Percentiles rank a stretch among this genome's conserved stretches.
Conservation (phyloP, 2,113 vertebrate species). For the Mugil cephalus region DNA sequence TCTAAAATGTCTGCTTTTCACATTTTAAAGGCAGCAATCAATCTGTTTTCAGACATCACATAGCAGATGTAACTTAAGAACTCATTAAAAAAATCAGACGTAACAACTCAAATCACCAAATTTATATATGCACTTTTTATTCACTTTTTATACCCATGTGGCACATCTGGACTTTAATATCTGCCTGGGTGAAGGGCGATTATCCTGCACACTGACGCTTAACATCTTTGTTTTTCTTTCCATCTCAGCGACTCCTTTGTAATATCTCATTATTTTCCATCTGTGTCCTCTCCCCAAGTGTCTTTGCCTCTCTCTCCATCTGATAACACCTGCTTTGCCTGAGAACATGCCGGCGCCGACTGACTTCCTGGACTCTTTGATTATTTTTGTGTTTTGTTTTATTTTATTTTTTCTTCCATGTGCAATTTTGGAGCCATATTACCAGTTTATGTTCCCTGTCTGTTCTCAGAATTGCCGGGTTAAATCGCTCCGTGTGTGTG, state of each 20-base stretch:
- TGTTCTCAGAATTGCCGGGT: conserved; percentile 23
- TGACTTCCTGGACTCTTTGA: not conserved
- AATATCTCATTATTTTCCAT: conserved; percentile 60
- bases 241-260: conserved; percentile 45
- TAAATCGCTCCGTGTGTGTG: conserved; percentile 28
- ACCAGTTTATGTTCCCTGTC: conserved; percentile 36
- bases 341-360: conserved; percentile 11
- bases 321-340: conserved; percentile 48
- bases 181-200: no score
- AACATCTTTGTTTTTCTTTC: conserved; percentile 30
- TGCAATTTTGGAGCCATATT: not conserved
- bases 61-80: not conserved
- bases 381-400: no score
- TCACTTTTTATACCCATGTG: no score
- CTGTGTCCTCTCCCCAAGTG: conserved; percentile 41
- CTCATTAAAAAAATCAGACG: not conserved
- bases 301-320: conserved; percentile 32
- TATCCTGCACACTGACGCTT: not conserved
- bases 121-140: not conserved
- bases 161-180: no score
- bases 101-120: not conserved
- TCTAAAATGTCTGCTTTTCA: no score
- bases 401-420: not conserved
- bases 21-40: not conserved
- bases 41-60: not conserved